Percentiles rank a stretch among this genome's conserved stretches.
Conservation (phyloP, 2,797 vertebrate genomes). For the Liparis tanakae region DNA sequence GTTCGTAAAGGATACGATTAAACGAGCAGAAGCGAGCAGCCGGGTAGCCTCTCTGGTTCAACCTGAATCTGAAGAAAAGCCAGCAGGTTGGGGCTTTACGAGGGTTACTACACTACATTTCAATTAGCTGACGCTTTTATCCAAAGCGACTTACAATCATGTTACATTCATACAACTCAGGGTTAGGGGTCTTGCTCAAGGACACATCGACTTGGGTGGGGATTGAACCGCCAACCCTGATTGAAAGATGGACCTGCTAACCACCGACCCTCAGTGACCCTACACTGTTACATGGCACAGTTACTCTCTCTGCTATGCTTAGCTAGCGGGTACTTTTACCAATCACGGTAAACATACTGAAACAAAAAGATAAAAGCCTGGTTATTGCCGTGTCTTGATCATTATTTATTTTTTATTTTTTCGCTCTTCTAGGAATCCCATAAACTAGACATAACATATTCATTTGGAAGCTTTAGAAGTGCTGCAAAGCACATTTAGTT, state of each 20-base stretch:
- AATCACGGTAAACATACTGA: not conserved
- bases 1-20: not conserved
- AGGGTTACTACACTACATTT: too few relatives aligned
- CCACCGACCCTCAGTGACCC: too few relatives aligned
- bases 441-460: not conserved
- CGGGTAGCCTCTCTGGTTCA: not conserved
- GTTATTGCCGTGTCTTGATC: too few relatives aligned
- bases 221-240: too few relatives aligned
- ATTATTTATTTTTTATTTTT: too few relatives aligned
- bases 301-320: not conserved
- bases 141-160: too few relatives aligned
- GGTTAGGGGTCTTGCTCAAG: too few relatives aligned
- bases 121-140: too few relatives aligned
- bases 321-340: not conserved
- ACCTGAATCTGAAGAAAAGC: not conserved
- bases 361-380: not conserved
- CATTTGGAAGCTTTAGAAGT: not conserved
- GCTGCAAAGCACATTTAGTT: not conserved
- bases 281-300: too few relatives aligned
- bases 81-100: not conserved
- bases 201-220: too few relatives aligned
- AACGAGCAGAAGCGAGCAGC: fast-evolving
- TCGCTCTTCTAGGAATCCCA: not conserved
- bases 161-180: too few relatives aligned
- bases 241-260: too few relatives aligned